Conservation (phyloP, 2,888 invertebrate species). For the Rhamphomyia laevipes region DNA sequence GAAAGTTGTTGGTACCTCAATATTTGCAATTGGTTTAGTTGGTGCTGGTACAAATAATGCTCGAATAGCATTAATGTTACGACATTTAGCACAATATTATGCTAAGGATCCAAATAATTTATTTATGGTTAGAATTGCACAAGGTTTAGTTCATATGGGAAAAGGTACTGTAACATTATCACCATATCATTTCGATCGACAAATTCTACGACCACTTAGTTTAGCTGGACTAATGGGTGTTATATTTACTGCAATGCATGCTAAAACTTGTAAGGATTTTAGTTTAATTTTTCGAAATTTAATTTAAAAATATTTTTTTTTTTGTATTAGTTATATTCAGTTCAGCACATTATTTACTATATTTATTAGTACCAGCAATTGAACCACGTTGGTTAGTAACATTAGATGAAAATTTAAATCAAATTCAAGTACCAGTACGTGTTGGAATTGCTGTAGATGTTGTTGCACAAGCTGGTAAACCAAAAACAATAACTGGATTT, state of each 20-base stretch:
- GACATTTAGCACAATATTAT: conserved; percentile 89
- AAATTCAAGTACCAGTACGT: conserved; percentile 77
- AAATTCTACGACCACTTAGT: conserved; percentile 80
- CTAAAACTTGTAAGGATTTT: conserved; percentile 72
- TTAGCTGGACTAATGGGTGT: conserved; percentile 82
- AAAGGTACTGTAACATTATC: conserved; percentile 90
- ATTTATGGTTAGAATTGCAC: conserved; percentile 88
- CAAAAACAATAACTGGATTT: conserved; percentile 95
- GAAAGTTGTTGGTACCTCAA: conserved; percentile 91
- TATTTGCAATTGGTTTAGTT: conserved; percentile 91
- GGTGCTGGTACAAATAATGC: conserved; percentile 73
- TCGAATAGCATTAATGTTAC: conserved; percentile 83
- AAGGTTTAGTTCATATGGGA: conserved; percentile 87
- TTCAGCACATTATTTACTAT: conserved; percentile 84
- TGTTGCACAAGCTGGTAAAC: conserved; percentile 93
- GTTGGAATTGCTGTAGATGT: conserved; percentile 89
- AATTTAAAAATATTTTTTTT: neutral
- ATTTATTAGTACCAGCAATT: conserved; percentile 90
- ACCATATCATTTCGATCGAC: conserved; percentile 87
- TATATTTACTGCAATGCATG: conserved; percentile 81
- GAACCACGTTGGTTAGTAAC: conserved; percentile 94
- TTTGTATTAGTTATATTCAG: conserved; percentile 65
- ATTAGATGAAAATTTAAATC: conserved; percentile 80
- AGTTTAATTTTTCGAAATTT: neutral
- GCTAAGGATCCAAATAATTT: conserved; percentile 88